Evolutionary conservation across 35 echinoderm and acorn worm species (phyloP).

Genomic region (Chiridota heheva): DNA sequence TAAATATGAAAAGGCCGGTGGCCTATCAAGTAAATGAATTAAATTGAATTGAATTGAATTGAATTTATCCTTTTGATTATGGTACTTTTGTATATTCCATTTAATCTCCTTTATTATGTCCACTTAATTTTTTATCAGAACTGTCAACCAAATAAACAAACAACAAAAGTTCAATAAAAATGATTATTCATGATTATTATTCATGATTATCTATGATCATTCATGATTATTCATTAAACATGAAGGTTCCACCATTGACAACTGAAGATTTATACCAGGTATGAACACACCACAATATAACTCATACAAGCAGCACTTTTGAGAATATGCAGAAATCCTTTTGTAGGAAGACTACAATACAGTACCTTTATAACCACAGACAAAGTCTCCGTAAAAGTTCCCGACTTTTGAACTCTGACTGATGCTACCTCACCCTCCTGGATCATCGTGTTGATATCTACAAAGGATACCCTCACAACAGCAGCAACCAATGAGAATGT

Average conservation of each 20-base stretch:
- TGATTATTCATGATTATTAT: too few species aligned
- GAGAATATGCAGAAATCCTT: not conserved
- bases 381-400: not conserved
- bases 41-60: too few species aligned
- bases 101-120: too few species aligned
- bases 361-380: constrained; percentile 47
- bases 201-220: not conserved
- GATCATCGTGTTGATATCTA: constrained; percentile 36
- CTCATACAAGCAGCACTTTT: not conserved
- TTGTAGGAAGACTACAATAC: not conserved
- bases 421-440: constrained; percentile 29
- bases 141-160: too few species aligned
- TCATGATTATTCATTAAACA: not conserved
- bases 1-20: too few species aligned
- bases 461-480: constrained; percentile 24
- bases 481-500: not conserved
- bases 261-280: not conserved
- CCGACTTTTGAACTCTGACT: constrained; percentile 44
- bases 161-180: too few species aligned
- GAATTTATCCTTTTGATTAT: too few species aligned
- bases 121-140: too few species aligned
- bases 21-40: too few species aligned
- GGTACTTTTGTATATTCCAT: too few species aligned
- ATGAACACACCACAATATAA: not conserved
- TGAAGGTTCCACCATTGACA: too few species aligned